Evolutionary conservation across 2,113 vertebrate genomes (phyloP).

Genomic region (Oxyura jamaicensis): DNA sequence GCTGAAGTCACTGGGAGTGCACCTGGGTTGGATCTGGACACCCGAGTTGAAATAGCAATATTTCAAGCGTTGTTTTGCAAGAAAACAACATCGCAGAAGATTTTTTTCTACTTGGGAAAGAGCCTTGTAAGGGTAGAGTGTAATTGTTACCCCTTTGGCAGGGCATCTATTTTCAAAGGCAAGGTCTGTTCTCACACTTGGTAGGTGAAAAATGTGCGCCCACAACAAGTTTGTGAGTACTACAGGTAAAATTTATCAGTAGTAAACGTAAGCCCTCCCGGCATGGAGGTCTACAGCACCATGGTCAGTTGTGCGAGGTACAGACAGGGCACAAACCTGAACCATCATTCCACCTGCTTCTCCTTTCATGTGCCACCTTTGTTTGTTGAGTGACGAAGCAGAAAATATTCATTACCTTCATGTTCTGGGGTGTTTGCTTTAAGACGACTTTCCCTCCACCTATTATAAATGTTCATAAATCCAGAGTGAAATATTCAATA

Average conservation of each 20-base stretch:
- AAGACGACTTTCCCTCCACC: slow-evolving; percentile 32
- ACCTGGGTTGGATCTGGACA: neutral
- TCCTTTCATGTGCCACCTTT: neutral
- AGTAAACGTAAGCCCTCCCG: neutral
- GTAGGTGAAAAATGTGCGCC: neutral
- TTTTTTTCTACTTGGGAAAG: neutral
- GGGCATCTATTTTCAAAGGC: neutral
- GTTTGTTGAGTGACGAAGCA: slow-evolving; percentile 37
- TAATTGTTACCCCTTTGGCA: neutral
- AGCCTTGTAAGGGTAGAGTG: neutral
- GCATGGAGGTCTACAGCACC: neutral
- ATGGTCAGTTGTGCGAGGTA: neutral
- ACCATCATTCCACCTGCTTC: neutral
- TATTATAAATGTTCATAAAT: slow-evolving; percentile 60
- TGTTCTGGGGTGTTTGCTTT: slow-evolving; percentile 57
- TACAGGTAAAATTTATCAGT: neutral
- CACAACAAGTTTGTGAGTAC: accelerated
- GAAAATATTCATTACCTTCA: slow-evolving; percentile 43
- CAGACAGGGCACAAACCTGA: neutral
- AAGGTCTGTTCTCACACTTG: neutral
- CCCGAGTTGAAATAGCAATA: neutral
- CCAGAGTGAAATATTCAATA: slow-evolving; percentile 66
- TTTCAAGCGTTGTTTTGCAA: neutral
- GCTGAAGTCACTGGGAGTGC: neutral
- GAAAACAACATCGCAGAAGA: neutral